phyloP scores from a whole-genome alignment of 2,888 invertebrate genomes.

The Synergus itoensis region DNA sequence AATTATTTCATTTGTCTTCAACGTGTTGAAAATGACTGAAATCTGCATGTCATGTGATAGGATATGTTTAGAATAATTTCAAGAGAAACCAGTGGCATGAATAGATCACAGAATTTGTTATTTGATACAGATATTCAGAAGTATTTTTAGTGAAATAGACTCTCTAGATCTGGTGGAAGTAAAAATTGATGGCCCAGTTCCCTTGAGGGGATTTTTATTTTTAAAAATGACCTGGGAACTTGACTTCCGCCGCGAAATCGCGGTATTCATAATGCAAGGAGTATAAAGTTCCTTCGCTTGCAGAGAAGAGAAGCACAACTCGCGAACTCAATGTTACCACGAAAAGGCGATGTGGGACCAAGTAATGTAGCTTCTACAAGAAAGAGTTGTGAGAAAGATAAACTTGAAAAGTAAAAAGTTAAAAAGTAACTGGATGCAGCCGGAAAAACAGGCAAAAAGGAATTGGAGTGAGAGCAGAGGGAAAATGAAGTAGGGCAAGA shows the following conservation, averaged over 20 bases:
- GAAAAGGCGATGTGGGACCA: slow-evolving; percentile 20
- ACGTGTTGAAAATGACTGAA: neutral
- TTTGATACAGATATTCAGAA: neutral
- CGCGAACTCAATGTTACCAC: slow-evolving; percentile 19
- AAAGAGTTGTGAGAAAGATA: slow-evolving; percentile 65
- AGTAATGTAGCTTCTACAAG: slow-evolving; percentile 33
- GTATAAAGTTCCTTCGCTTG: slow-evolving; percentile 63
- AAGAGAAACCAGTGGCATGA: too few species aligned
- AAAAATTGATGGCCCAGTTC: neutral
- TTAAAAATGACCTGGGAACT: slow-evolving; percentile 58
- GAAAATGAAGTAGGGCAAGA: slow-evolving; percentile 46
- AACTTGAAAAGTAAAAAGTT: slow-evolving; percentile 71
- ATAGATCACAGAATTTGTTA: too few species aligned
- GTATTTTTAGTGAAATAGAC: neutral
- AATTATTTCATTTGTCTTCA: slow-evolving; percentile 53
- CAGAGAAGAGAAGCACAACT: slow-evolving; percentile 35
- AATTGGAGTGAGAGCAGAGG: slow-evolving; percentile 45
- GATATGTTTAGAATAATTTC: neutral
- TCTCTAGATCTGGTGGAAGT: neutral
- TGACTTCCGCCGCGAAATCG: slow-evolving; percentile 62
- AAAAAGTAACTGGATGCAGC: slow-evolving; percentile 64
- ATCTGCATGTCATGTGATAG: neutral
- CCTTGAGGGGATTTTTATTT: slow-evolving; percentile 49
- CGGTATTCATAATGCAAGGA: slow-evolving; percentile 68
- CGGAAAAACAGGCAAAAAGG: slow-evolving; percentile 49